phyloP scores from a whole-genome alignment of 2,797 vertebrate species.

The Pipistrellus nathusii region DNA sequence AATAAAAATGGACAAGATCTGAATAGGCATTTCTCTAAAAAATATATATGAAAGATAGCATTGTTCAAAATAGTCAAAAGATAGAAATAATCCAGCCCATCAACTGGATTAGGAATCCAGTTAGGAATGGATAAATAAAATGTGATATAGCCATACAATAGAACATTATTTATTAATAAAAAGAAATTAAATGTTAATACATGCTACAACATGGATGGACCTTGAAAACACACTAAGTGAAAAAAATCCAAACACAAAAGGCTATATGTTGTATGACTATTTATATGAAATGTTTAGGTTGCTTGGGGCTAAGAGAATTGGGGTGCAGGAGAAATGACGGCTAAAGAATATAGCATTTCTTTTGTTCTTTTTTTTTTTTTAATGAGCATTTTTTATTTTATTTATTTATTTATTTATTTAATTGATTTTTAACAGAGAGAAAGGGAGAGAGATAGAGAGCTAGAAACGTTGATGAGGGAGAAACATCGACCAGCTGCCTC shows the following conservation, averaged over 20 bases:
- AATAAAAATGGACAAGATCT: too few relatives aligned
- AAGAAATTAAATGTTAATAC: not conserved
- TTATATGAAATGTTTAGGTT: not conserved
- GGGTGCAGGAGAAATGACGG: not conserved
- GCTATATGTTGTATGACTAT: not conserved
- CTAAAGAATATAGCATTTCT: too few relatives aligned
- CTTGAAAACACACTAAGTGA: not conserved
- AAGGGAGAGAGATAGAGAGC: too few relatives aligned
- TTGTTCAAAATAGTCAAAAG: not conserved
- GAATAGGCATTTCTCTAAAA: too few relatives aligned
- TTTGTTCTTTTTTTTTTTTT: too few relatives aligned
- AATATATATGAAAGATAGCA: too few relatives aligned
- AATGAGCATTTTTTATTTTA: too few relatives aligned
- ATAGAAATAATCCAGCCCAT: not conserved
- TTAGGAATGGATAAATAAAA: not conserved
- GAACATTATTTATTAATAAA: not conserved
- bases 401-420: too few relatives aligned
- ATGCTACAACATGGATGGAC: not conserved
- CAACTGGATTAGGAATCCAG: too few relatives aligned
- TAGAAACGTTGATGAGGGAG: too few relatives aligned
- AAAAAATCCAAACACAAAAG: not conserved
- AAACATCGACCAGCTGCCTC: too few relatives aligned
- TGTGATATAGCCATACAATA: not conserved
- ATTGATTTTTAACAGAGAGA: too few relatives aligned
- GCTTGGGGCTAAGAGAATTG: not conserved